Conservation (phyloP, 2,888 invertebrate genomes). For the Diadegma fenestrale region DNA sequence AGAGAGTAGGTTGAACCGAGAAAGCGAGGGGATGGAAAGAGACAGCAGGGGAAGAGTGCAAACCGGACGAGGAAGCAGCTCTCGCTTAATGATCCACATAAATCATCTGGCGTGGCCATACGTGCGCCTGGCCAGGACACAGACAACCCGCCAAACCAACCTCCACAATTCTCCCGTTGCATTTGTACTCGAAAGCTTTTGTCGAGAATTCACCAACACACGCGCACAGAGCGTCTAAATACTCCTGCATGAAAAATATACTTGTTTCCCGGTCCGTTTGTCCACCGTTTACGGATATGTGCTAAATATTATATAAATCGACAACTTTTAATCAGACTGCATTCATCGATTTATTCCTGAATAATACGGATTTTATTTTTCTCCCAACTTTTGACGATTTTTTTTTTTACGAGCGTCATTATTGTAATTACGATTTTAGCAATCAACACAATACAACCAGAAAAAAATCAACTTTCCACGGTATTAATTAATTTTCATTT, state of each 20-base stretch:
- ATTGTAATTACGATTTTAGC: background rate
- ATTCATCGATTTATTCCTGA: background rate
- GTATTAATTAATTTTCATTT: background rate
- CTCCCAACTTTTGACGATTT: background rate
- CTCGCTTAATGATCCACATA: slow-evolving; percentile 71
- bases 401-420: background rate
- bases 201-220: slow-evolving; percentile 5
- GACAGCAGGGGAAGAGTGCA: slow-evolving; percentile 40
- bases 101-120: slow-evolving; percentile 68
- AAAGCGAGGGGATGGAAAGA: slow-evolving; percentile 4
- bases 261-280: slow-evolving; percentile 45
- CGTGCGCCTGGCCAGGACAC: slow-evolving; percentile 65
- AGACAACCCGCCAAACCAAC: slow-evolving; percentile 59
- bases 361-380: background rate
- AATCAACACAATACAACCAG: background rate
- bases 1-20: slow-evolving; percentile 45
- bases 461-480: background rate
- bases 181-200: slow-evolving; percentile 31
- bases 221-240: slow-evolving; percentile 2
- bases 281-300: slow-evolving; percentile 54
- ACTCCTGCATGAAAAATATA: slow-evolving; percentile 13
- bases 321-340: background rate
- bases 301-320: slow-evolving; percentile 47
- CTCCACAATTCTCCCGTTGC: slow-evolving; percentile 29
- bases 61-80: slow-evolving; percentile 60